Percentiles rank a stretch among this genome's conserved stretches.
These are phyloP conservation scores for Athetis lepigone DNA, from an alignment of 2,888 invertebrate species.

Conservation along the genomic window DNA sequence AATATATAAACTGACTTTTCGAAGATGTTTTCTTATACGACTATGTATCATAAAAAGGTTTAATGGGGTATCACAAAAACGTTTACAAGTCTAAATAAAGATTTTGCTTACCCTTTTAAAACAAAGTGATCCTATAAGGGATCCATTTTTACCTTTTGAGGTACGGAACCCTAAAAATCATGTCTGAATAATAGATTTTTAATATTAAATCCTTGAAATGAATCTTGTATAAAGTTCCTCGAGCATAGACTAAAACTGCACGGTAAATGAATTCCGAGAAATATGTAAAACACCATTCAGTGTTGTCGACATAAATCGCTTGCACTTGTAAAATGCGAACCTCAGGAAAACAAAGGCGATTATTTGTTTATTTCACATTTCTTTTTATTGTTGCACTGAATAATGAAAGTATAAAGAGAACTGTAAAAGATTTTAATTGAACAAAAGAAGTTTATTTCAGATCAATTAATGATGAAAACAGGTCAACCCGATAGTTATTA, in stretches of 20 bases:
- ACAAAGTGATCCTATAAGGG: too few species aligned
- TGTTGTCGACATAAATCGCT: constrained; percentile 22
- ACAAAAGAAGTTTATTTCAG: not conserved
- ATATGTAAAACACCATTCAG: constrained; percentile 39
- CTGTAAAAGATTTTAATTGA: not conserved
- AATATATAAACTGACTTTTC: too few species aligned
- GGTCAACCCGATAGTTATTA: too few species aligned
- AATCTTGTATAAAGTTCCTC: not conserved
- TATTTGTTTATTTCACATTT: constrained; percentile 28
- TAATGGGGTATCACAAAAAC: too few species aligned
- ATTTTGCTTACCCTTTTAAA: too few species aligned
- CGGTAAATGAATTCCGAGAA: constrained; percentile 30
- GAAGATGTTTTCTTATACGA: too few species aligned
- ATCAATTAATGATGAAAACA: not conserved
- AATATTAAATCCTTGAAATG: constrained; percentile 6
- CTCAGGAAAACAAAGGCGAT: constrained; percentile 9
- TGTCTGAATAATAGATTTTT: not conserved
- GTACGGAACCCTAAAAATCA: too few species aligned
- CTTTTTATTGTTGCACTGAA: not conserved
- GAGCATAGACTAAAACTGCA: constrained; percentile 10
- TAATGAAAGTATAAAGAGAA: constrained; percentile 2
- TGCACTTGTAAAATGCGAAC: constrained; percentile 30
- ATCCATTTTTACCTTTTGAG: too few species aligned
- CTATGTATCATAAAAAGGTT: too few species aligned
- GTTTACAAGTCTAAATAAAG: too few species aligned